Base-by-base conservation (phyloP, 1,140 invertebrate species). In the Trichoplusia ni region DNA sequence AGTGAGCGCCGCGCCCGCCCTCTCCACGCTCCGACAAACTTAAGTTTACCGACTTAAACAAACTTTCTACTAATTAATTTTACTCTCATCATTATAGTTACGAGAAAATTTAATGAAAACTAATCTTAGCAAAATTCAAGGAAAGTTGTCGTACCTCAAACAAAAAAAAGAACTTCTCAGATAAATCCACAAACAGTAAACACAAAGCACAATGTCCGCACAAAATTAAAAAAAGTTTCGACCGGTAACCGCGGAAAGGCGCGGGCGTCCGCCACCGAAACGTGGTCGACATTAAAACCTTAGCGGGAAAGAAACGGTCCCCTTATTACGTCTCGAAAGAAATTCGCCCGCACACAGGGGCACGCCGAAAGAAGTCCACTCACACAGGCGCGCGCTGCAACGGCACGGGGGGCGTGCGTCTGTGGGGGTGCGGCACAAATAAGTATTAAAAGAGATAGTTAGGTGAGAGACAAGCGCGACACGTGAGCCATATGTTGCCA, bases 291-390 rank as follows among this genome's bases (percentile, higher is more conserved):
- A 90, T 90, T 90, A 90, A 90, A 89, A 90, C 87, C 87, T 90
- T 87, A 84, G 86, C 83, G 87, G 86, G 87, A 86, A 90, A 89
- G 84, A 89, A 90, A 90, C 83, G 75, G 85, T 90, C 86, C 87
- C 87, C 87, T 90, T 90, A 90, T 90, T 90, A 90, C 86, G 85
- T 90, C 87, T 90, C 87, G 84, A 90, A 90, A 90, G 87, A 90
- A 90, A 90, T 88, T 86, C 84, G 51, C 81, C 68, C 82, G 81
- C 87, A 86, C 87, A 89, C 86, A 90, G 81, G 54, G 80, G 67
- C 79, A 60, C 56, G 79, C 71, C 75, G 80, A 88, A 89, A 88
- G 86, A 89, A 90, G 83, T 86, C 67, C 82, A 86, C 85, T 44
- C 87, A 87, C 85, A 90, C 87, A 77, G 61, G 5, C n/a, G 63